Conservation (phyloP, 2,113 vertebrate species). For the Cichladusa arquata region DNA sequence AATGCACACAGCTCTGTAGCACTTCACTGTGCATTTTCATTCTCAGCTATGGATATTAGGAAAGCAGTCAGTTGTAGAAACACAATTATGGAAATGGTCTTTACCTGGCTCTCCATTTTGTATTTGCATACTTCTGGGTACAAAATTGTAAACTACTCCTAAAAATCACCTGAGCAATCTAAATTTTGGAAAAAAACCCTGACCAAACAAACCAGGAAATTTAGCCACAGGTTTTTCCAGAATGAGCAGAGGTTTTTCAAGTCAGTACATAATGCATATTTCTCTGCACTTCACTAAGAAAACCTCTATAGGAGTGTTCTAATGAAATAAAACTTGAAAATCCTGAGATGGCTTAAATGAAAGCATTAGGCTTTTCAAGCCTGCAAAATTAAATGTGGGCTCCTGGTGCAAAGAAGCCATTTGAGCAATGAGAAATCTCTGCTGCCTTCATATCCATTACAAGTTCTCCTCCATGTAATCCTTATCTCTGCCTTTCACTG, state of each 20-base stretch:
- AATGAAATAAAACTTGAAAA: background rate
- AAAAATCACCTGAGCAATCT: background rate
- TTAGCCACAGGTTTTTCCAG: background rate
- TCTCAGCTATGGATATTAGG: background rate
- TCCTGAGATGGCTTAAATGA: background rate
- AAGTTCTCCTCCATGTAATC: background rate
- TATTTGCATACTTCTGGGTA: background rate
- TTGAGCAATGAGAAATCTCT: background rate
- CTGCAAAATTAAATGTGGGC: background rate
- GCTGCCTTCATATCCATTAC: background rate
- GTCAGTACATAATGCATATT: background rate
- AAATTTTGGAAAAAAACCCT: background rate
- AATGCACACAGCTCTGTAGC: background rate
- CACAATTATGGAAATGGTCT: background rate
- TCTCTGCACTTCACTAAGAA: background rate
- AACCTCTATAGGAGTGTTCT: background rate
- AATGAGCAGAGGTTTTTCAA: background rate
- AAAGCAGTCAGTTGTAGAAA: background rate
- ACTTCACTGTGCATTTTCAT: background rate
- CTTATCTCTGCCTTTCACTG: background rate
- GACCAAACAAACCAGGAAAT: background rate
- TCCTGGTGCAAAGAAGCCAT: background rate
- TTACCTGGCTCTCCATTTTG: background rate
- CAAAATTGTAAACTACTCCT: background rate
- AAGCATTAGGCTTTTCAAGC: background rate